A percentile compares a stretch with the other conserved stretches of the same genome.
Evolutionary conservation across 2,113 vertebrate genomes (phyloP).

Genomic region (Budorcas taxicolor): DNA sequence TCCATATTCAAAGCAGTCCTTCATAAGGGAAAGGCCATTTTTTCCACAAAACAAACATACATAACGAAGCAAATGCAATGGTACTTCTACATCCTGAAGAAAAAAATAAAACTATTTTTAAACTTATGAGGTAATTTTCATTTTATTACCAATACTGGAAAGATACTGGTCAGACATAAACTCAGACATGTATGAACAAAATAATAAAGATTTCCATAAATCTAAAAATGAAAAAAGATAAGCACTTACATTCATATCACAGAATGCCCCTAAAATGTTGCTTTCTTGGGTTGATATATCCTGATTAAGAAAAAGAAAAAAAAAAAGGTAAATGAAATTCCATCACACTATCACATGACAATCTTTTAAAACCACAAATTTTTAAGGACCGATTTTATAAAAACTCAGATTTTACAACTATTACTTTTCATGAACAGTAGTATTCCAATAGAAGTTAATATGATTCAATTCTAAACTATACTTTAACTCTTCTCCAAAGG

Average conservation of each 20-base stretch:
- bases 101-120: not conserved
- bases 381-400: not conserved
- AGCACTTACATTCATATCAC: slow-evolving; percentile 99
- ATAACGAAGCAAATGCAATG: slow-evolving; percentile 97
- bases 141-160: not conserved
- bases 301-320: slow-evolving; percentile 74
- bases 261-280: slow-evolving; percentile 99
- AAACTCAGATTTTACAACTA: not conserved
- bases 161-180: not conserved
- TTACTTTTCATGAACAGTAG: not conserved
- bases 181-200: not conserved
- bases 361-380: not conserved
- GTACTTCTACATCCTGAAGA: slow-evolving; percentile 96
- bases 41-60: slow-evolving; percentile 99
- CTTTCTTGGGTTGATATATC: slow-evolving; percentile 99
- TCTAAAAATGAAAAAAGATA: slow-evolving; percentile 17
- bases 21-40: slow-evolving; percentile 98
- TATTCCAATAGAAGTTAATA: not conserved
- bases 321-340: slow-evolving; percentile 36
- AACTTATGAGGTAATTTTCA: not conserved
- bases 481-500: not conserved
- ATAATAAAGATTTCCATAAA: not conserved
- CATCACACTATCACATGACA: not conserved
- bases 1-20: slow-evolving; percentile 97
- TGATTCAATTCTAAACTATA: not conserved